phyloP scores from a whole-genome alignment of 2,888 invertebrate species.

The Epinotia nisella region DNA sequence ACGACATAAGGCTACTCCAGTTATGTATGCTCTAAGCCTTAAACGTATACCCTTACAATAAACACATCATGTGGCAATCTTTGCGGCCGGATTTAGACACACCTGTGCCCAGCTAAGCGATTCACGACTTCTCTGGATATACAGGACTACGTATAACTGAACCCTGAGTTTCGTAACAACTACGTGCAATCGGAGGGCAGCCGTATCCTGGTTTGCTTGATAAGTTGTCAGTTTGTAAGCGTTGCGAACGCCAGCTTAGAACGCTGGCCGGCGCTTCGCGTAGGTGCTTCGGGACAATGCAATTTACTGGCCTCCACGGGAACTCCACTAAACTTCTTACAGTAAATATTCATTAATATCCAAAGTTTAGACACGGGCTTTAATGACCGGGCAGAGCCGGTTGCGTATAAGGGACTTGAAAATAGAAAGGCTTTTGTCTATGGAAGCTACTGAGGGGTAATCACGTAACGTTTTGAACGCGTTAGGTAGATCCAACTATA shows the following conservation, averaged over 20 bases:
- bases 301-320: constrained; percentile 53
- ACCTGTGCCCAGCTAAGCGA: background rate
- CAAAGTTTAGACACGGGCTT: constrained; percentile 10
- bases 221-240: background rate
- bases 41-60: background rate
- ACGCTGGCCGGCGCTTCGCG: background rate
- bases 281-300: constrained; percentile 42
- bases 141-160: background rate
- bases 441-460: too few relatives aligned
- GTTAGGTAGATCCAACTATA: too few relatives aligned
- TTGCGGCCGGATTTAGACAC: background rate
- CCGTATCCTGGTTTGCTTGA: background rate
- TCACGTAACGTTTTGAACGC: too few relatives aligned
- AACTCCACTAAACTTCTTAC: constrained; percentile 50
- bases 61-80: too few relatives aligned
- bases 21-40: too few relatives aligned
- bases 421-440: background rate
- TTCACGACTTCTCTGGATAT: background rate
- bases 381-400: constrained; percentile 15
- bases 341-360: constrained; percentile 61
- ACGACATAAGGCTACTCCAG: too few relatives aligned
- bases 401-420: constrained; percentile 1
- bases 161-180: background rate
- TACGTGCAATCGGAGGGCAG: background rate
- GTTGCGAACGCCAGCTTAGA: background rate